phyloP scores from a whole-genome alignment of 2,113 vertebrate genomes.

The Xiphias gladius region DNA sequence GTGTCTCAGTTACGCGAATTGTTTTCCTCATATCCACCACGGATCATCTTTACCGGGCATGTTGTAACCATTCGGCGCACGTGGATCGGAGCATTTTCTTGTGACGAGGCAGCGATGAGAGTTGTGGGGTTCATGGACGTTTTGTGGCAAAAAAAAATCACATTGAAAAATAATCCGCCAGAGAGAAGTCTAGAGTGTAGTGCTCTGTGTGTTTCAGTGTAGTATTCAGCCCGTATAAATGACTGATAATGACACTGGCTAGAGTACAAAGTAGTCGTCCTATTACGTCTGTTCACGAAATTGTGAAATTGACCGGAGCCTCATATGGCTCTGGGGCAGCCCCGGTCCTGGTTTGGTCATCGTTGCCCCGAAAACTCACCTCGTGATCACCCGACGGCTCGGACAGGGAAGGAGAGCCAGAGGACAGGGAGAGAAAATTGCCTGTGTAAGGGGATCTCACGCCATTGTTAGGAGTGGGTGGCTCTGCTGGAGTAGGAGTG shows the following conservation, averaged over 20 bases:
- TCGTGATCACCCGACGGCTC: slow-evolving; percentile 24
- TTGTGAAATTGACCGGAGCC: background rate
- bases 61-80: slow-evolving; percentile 31
- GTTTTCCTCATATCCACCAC: slow-evolving; percentile 6
- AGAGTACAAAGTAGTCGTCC: background rate
- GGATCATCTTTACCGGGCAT: slow-evolving; percentile 43
- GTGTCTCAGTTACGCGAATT: slow-evolving; percentile 30
- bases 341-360: background rate
- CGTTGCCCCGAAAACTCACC: slow-evolving; percentile 31
- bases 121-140: background rate
- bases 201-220: background rate
- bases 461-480: slow-evolving; percentile 75
- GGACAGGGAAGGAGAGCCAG: slow-evolving; percentile 48
- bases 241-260: background rate
- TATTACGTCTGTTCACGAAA: background rate
- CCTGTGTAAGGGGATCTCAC: slow-evolving; percentile 81
- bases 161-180: background rate
- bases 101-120: background rate
- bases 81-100: slow-evolving; percentile 29
- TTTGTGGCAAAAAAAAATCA: no score
- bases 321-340: background rate
- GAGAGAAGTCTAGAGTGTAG: no score
- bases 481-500: slow-evolving; percentile 45
- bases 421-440: slow-evolving; percentile 55
- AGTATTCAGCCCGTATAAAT: background rate